These are phyloP conservation scores for Hydrotaea cyrtoneurina DNA, from an alignment of 2,888 invertebrate genomes.

Conservation along the genomic window DNA sequence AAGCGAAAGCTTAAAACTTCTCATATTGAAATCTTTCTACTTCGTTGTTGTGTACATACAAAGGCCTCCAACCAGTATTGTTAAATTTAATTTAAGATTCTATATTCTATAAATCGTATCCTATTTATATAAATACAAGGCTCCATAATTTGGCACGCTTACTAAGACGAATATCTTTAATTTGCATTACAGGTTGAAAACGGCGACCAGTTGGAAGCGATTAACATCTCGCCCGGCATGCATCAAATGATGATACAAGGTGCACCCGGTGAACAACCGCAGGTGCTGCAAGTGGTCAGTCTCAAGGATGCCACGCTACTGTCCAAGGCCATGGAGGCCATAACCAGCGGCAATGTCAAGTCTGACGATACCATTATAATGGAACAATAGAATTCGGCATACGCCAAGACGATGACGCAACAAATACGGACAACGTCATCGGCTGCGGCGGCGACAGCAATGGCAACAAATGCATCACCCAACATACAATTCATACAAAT, in stretches of 20 bases:
- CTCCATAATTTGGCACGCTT: constrained; percentile 33
- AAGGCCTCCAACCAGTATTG: not conserved
- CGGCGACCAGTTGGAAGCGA: constrained; percentile 88
- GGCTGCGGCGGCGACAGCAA: not conserved
- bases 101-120: not conserved
- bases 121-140: not conserved
- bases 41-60: too few relatives aligned
- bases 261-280: constrained; percentile 86
- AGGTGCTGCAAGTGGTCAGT: constrained; percentile 91
- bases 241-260: constrained; percentile 92
- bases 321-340: constrained; percentile 89
- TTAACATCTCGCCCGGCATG: constrained; percentile 89
- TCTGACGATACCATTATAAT: constrained; percentile 84
- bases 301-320: constrained; percentile 91
- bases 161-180: not conserved
- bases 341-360: constrained; percentile 85
- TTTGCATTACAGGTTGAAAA: constrained; percentile 85
- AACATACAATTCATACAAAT: constrained; percentile 38
- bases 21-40: too few relatives aligned
- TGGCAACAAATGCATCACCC: not conserved
- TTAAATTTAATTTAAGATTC: constrained; percentile 7
- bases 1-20: too few relatives aligned
- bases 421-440: not conserved
- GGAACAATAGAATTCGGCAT: constrained; percentile 76
- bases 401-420: constrained; percentile 40